Conservation (phyloP, 2,797 vertebrate genomes). For the Tangara arthus region DNA sequence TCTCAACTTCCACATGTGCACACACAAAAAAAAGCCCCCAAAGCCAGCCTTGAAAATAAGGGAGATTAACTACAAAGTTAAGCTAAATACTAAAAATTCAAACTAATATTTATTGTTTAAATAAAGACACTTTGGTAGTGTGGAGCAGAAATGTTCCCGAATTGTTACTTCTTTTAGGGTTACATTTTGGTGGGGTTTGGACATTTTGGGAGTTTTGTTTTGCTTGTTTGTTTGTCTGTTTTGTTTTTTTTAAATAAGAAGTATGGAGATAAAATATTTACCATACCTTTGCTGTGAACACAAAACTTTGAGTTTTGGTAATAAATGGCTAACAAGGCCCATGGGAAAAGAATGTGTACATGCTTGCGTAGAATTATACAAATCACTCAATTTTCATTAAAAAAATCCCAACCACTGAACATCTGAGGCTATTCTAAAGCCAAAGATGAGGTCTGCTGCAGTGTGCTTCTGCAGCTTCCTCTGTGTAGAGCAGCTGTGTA, state of each 20-base stretch:
- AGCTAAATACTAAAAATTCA: background rate
- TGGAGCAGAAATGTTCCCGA: background rate
- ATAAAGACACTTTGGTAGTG: background rate
- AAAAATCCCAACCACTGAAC: background rate
- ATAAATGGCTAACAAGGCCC: background rate
- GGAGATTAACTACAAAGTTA: background rate
- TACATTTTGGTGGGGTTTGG: background rate
- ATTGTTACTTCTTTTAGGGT: background rate
- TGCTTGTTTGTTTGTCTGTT: background rate
- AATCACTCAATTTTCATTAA: background rate
- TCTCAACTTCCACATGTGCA: background rate
- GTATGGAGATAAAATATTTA: background rate
- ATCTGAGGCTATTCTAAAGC: background rate
- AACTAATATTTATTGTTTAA: background rate
- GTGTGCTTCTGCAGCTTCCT: background rate
- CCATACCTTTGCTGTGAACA: background rate
- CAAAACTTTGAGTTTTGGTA: background rate
- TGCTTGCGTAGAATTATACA: background rate
- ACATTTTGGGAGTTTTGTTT: background rate
- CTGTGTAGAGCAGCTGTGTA: background rate
- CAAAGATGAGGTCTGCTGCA: background rate
- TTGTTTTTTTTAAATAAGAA: background rate
- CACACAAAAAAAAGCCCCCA: background rate
- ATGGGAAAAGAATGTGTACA: accelerated
- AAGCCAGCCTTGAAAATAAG: background rate